Evolutionary conservation across 1,140 invertebrate species (phyloP).

Genomic region (Archegozetes longisetosus): DNA sequence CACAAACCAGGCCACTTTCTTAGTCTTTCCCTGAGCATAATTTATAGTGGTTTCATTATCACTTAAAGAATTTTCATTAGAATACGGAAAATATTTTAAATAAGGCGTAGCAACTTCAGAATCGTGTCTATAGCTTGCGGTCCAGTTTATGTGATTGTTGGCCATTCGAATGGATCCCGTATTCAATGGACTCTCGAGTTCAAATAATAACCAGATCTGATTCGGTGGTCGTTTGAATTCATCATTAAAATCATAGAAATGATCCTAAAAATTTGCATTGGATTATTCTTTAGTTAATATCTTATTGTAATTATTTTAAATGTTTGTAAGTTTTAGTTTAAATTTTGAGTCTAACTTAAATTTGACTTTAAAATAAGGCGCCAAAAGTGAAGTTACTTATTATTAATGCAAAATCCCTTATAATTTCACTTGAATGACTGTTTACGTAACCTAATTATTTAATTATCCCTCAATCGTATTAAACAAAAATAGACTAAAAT

Average conservation of each 20-base stretch:
- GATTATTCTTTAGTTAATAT: too few relatives aligned
- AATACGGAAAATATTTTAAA: constrained; percentile 74
- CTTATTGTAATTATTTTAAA: too few relatives aligned
- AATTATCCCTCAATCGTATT: too few relatives aligned
- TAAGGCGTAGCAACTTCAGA: constrained; percentile 90
- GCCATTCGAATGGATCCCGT: constrained; percentile 32
- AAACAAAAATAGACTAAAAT: too few relatives aligned
- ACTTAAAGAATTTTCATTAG: background rate
- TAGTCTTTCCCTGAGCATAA: constrained; percentile 44
- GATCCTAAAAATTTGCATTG: too few relatives aligned
- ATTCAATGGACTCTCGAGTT: constrained; percentile 80
- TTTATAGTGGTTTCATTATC: background rate
- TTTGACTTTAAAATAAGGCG: too few relatives aligned
- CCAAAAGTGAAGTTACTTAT: too few relatives aligned
- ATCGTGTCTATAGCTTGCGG: constrained; percentile 79
- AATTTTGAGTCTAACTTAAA: too few relatives aligned
- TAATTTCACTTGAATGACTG: too few relatives aligned
- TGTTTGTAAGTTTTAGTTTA: too few relatives aligned
- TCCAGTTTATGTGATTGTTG: constrained; percentile 68
- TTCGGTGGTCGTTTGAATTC: constrained; percentile 36
- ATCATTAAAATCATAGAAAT: background rate
- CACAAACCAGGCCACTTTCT: constrained; percentile 90
- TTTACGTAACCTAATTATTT: too few relatives aligned
- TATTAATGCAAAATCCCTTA: too few relatives aligned
- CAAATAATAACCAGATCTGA: constrained; percentile 78